Evolutionary conservation across 2,113 vertebrate genomes (phyloP).

Genomic region (Pterophyllum scalare): DNA sequence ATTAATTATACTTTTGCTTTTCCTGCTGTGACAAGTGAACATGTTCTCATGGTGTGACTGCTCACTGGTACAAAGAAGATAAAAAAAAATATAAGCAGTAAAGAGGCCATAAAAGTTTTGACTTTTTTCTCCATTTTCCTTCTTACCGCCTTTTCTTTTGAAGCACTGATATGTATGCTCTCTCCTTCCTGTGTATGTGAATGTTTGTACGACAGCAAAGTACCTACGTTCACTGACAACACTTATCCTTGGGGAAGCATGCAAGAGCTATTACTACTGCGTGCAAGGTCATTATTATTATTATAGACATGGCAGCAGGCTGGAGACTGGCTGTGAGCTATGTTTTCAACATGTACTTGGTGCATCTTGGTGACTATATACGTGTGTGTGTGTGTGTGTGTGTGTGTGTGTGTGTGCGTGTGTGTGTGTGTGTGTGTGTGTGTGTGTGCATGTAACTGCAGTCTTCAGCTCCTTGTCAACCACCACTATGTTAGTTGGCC

Average conservation of each 20-base stretch:
- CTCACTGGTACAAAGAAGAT: background rate
- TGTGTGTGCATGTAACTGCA: no score
- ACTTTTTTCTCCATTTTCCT: background rate
- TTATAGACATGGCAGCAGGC: slow-evolving; percentile 1
- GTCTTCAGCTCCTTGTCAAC: no score
- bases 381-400: no score
- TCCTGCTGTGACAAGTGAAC: background rate
- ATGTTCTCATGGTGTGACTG: background rate
- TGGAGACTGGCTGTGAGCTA: background rate
- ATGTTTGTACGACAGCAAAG: background rate
- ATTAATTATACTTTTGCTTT: background rate
- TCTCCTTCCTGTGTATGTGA: background rate
- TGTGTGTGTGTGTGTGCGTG: no score
- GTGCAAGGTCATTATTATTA: slow-evolving; percentile 26
- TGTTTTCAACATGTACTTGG: slow-evolving; percentile 6
- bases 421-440: no score
- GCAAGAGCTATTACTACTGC: background rate
- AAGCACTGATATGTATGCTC: background rate
- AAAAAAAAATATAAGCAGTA: background rate
- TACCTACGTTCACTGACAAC: slow-evolving; percentile 5
- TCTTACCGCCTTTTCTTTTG: background rate
- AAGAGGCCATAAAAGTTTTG: background rate
- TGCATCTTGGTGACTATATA: background rate
- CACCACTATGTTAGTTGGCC: no score
- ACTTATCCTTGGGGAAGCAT: background rate